A percentile compares a stretch with the other conserved stretches of the same genome.
Evolutionary conservation across 2,888 invertebrate genomes (phyloP).

Genomic region (Xestobium rufovillosum): DNA sequence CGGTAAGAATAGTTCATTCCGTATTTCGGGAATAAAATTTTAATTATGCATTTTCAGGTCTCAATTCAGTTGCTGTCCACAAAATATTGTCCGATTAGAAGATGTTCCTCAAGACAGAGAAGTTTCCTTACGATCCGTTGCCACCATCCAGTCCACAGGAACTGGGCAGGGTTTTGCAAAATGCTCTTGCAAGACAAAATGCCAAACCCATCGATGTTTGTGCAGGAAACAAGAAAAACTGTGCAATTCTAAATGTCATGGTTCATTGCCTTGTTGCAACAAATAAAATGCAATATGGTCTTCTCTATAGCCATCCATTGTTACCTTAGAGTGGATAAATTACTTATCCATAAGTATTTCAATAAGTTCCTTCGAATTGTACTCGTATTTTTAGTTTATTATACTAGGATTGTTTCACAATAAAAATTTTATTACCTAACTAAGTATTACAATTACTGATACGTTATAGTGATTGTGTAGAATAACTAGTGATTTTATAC

Average conservation of each 20-base stretch:
- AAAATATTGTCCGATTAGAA: constrained; percentile 1
- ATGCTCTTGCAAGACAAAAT: constrained; percentile 1
- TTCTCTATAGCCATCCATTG: no score
- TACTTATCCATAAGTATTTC: background rate
- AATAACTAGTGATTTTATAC: background rate
- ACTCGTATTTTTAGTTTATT: constrained; percentile 1
- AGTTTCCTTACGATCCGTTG: constrained; percentile 1
- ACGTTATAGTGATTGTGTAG: constrained; percentile 2
- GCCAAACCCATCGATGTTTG: constrained; percentile 3
- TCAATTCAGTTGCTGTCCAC: constrained; percentile 2
- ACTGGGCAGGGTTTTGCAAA: constrained; percentile 2
- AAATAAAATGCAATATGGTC: no score
- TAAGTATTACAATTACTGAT: constrained; percentile 2
- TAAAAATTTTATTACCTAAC: background rate
- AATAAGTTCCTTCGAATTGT: background rate
- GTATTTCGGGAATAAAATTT: constrained; percentile 27
- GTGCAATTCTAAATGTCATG: constrained; percentile 3
- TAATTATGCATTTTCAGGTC: constrained; percentile 3
- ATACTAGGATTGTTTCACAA: background rate
- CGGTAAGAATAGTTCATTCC: constrained; percentile 9
- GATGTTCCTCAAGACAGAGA: constrained; percentile 2
- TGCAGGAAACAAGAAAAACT: background rate
- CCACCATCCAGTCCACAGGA: constrained; percentile 2
- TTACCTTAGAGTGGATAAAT: no score
- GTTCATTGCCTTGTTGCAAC: constrained; percentile 3